These are phyloP conservation scores for Falco biarmicus DNA, from an alignment of 2,797 vertebrate species.

Conservation along the genomic window DNA sequence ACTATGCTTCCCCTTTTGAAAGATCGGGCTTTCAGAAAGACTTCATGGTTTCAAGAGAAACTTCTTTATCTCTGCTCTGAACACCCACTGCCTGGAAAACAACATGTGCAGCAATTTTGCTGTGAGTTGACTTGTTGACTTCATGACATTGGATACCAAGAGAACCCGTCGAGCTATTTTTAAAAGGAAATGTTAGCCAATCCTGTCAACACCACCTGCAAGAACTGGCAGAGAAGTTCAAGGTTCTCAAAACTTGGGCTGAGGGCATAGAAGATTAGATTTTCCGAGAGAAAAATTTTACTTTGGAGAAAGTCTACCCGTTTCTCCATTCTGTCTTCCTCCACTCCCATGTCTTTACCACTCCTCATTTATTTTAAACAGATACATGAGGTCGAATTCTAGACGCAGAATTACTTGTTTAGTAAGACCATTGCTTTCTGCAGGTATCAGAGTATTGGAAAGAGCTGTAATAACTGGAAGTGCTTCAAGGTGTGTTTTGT, in stretches of 20 bases:
- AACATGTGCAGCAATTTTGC: background rate
- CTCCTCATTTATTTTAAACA: background rate
- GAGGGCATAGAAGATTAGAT: background rate
- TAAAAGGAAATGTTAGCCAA: background rate
- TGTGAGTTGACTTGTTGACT: conserved; percentile 17
- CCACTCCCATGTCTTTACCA: fast-evolving
- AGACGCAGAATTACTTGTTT: background rate
- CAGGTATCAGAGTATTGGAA: background rate
- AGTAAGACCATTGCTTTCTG: background rate
- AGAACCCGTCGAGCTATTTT: background rate
- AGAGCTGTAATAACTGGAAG: background rate
- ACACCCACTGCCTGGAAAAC: background rate
- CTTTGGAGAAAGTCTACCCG: background rate
- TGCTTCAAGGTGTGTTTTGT: background rate
- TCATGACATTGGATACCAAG: background rate
- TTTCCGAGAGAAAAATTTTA: background rate
- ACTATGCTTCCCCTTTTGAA: background rate
- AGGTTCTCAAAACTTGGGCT: background rate
- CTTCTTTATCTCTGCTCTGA: background rate
- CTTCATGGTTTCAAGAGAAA: background rate
- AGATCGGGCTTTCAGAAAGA: background rate
- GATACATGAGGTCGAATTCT: background rate
- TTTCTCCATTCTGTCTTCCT: background rate
- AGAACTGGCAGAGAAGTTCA: background rate
- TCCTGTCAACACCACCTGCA: conserved; percentile 47